Percentiles rank a stretch among this genome's conserved stretches.
Conservation (phyloP, 2,113 vertebrate species). For the Melospiza georgiana region DNA sequence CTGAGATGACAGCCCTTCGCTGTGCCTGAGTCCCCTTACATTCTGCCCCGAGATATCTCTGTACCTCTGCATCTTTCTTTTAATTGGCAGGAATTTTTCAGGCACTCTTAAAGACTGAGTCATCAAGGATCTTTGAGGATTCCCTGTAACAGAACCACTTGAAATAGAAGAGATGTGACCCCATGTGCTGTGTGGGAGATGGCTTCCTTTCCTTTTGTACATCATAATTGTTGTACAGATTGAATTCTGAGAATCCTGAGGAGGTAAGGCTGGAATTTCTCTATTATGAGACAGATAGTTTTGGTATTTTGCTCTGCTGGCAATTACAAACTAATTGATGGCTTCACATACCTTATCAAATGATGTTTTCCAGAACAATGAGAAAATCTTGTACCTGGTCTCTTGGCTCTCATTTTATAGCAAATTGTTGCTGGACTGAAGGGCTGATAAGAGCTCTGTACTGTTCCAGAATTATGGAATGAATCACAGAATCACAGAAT, state of each 20-base stretch:
- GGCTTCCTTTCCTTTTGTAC: neutral
- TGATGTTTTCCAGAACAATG: neutral
- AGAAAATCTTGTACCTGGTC: neutral
- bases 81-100: neutral
- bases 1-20: neutral
- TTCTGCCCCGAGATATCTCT: neutral
- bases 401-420: neutral
- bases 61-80: neutral
- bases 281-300: neutral
- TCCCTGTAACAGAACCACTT: neutral
- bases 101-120: neutral
- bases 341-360: neutral
- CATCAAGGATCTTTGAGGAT: neutral
- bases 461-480: neutral
- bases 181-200: neutral
- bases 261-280: neutral
- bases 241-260: neutral
- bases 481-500: neutral
- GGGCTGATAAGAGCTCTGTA: neutral
- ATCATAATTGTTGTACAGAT: neutral
- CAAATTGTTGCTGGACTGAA: neutral
- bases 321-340: neutral
- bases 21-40: neutral
- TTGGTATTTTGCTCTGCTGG: neutral
- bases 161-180: neutral